Conservation (phyloP, 2,113 vertebrate genomes). For the Nyctibius bracteatus region DNA sequence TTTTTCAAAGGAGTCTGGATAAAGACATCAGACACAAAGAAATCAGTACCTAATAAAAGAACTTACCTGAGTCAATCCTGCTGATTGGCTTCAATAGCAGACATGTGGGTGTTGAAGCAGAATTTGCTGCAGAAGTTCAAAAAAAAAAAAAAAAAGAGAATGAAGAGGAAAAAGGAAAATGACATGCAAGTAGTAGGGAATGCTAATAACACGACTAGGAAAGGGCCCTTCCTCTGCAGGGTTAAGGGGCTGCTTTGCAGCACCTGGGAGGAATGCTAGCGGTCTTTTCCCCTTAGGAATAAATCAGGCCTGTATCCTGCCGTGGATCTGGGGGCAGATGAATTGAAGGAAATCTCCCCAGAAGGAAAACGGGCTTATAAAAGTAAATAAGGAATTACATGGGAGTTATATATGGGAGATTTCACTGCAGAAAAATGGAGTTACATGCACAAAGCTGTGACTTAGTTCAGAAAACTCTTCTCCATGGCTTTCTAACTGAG, state of each 20-base stretch:
- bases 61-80: conserved; percentile 66
- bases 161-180: conserved; percentile 40
- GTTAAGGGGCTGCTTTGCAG: neutral
- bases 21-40: conserved; percentile 71
- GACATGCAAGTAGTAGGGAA: conserved; percentile 24
- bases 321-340: neutral
- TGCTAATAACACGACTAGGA: neutral
- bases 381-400: conserved; percentile 20
- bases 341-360: neutral
- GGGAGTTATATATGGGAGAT: neutral
- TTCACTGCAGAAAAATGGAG: neutral
- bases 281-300: neutral
- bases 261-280: neutral
- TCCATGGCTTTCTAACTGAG: neutral
- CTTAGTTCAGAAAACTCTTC: neutral
- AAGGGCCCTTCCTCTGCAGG: conserved; percentile 11
- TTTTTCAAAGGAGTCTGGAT: conserved; percentile 63
- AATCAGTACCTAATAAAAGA: conserved; percentile 67
- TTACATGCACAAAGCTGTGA: neutral
- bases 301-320: neutral
- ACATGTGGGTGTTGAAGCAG: conserved; percentile 62
- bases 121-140: conserved; percentile 63
- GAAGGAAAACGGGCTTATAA: conserved; percentile 11
- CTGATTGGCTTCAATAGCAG: conserved; percentile 66
- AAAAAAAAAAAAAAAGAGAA: neutral